Base-by-base conservation (phyloP, 2,888 invertebrate genomes). In the Caenorhabditis sp. region DNA sequence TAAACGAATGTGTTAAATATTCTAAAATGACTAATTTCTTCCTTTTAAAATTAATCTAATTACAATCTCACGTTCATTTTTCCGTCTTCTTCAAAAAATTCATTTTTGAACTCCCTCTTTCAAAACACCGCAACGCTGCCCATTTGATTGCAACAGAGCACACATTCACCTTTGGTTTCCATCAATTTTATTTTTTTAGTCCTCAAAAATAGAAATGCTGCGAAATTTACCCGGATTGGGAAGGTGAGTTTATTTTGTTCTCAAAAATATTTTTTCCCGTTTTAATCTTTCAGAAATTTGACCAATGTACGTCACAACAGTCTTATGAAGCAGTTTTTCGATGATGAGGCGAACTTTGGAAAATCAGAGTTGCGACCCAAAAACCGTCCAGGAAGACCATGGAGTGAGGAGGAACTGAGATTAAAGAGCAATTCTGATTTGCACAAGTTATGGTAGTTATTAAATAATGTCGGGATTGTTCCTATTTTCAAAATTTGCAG, bases 351-450 rank as follows among this genome's bases (percentile, higher is more conserved):
- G 19, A 85, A 81, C 61, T 83, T 78, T 43, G 82, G 78, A 49
- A 73, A 69, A 49, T 54, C 69, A 5, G 83, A 85, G 57, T 69
- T 86, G 21, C 76, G 83, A 6, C 80, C 82, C 12, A 83, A 78
- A 55, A 27, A 78, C 19, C 68, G 85, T 8, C 85, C 85, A 4
- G 85, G 85, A 43, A 68, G 85, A 58, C 62, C 93, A 4, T 97
- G 97, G 97, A 92, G 90, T 72, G 88, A 91, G 66, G 95, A 95
- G 77, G 99, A 99, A 89, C 90, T 99, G 23, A 91, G 99, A 85
- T 91, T 97, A 58, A 99, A 97, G 89, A 95, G 95, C 58, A 97
- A 96, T 88, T 90, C 92, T 60, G 99, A 99, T 89, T 91, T 99
- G 67, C 99, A 99, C 88, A 96, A 97, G 90, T 89, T 99, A 69